Evolutionary conservation across 2,888 invertebrate genomes (phyloP).

Genomic region (Gari tellinella): DNA sequence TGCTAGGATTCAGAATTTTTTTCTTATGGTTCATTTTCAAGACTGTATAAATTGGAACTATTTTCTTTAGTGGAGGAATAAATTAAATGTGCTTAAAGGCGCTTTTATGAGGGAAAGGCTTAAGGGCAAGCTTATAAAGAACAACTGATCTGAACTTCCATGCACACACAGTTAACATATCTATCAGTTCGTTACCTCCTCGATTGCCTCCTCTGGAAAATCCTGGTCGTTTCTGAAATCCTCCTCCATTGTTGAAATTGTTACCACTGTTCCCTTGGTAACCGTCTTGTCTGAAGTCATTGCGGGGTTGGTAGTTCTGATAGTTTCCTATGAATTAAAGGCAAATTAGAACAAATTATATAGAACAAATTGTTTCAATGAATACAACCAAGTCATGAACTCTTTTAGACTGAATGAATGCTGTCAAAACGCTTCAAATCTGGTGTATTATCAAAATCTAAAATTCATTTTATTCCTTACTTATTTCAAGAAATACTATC

Average conservation of each 20-base stretch:
- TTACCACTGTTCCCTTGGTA: slow-evolving; percentile 72
- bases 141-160: no score
- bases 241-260: slow-evolving; percentile 67
- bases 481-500: no score
- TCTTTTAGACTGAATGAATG: no score
- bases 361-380: neutral
- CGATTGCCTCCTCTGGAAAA: slow-evolving; percentile 43
- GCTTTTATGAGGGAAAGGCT: neutral
- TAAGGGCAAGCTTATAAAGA: no score
- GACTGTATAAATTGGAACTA: no score
- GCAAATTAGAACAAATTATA: neutral
- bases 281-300: slow-evolving; percentile 71
- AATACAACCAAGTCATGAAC: neutral
- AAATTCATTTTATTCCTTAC: no score
- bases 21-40: no score
- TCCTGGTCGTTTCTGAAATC: slow-evolving; percentile 61
- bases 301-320: slow-evolving; percentile 74
- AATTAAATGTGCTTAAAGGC: no score
- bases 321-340: slow-evolving; percentile 50
- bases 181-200: slow-evolving; percentile 40
- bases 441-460: no score
- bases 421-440: no score
- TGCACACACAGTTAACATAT: neutral
- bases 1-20: no score
- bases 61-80: no score